Evolutionary conservation across 2,113 vertebrate species (phyloP).

Genomic region (Lutjanus erythropterus): DNA sequence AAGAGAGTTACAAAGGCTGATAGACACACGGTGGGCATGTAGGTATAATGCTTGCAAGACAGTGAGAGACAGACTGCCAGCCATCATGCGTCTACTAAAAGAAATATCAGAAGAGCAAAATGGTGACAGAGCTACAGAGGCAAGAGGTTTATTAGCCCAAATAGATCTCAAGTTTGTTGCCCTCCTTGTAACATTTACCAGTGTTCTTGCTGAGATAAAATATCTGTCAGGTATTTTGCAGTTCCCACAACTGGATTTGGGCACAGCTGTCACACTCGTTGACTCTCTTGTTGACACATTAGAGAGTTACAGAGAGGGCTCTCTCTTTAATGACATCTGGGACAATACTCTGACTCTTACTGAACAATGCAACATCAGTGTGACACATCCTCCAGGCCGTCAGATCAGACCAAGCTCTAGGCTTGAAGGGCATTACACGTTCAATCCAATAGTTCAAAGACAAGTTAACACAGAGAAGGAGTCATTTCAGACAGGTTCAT

Average conservation of each 20-base stretch:
- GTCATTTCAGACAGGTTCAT: background rate
- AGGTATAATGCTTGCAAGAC: constrained; percentile 21
- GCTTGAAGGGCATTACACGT: background rate
- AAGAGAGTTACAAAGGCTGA: constrained; percentile 41
- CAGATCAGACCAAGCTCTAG: background rate
- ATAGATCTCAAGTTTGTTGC: constrained; percentile 35
- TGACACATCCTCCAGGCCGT: background rate
- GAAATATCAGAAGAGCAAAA: background rate
- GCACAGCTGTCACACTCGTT: background rate
- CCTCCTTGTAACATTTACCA: constrained; percentile 27
- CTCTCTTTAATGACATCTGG: background rate
- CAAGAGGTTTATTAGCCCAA: constrained; percentile 31
- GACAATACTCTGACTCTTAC: background rate
- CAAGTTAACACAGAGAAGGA: background rate
- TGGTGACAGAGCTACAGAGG: constrained; percentile 8
- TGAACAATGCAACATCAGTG: background rate
- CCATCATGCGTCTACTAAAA: constrained; percentile 10
- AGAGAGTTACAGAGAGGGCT: background rate
- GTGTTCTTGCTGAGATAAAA: background rate
- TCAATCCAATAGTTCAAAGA: background rate
- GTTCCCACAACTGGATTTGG: background rate
- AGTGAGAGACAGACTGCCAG: constrained; percentile 35
- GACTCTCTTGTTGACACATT: background rate
- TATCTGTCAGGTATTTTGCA: background rate
- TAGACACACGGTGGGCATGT: constrained; percentile 27